A percentile compares a stretch with the other conserved stretches of the same genome.
These are phyloP conservation scores for Harpegnathos saltator DNA, from an alignment of 1,140 invertebrate species.

Conservation along the genomic window DNA sequence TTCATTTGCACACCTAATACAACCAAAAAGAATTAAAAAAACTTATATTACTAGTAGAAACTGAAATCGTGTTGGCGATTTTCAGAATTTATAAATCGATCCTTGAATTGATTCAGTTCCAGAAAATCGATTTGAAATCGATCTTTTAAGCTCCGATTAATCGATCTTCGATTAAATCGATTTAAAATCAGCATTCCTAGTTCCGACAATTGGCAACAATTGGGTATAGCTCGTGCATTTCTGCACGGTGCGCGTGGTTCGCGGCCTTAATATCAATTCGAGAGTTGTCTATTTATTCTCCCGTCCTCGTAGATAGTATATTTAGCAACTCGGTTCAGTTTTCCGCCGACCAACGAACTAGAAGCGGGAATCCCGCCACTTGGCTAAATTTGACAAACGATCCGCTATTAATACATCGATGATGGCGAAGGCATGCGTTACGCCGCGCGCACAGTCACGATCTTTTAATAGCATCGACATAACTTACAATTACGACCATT, in stretches of 20 bases:
- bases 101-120: no score
- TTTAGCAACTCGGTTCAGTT: conserved; percentile 35
- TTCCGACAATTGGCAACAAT: neutral
- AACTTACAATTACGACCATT: neutral
- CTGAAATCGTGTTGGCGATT: no score
- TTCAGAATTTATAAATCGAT: no score
- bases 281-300: conserved; percentile 40
- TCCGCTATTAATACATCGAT: conserved; percentile 33
- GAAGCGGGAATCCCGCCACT: conserved; percentile 39
- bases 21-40: no score
- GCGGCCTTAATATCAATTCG: conserved; percentile 18
- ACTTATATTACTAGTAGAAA: no score
- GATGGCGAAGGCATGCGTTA: conserved; percentile 18
- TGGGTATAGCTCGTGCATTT: neutral
- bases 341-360: conserved; percentile 37
- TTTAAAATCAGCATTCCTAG: no score
- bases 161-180: no score
- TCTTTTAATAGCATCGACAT: conserved; percentile 7
- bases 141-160: no score
- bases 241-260: neutral
- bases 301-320: conserved; percentile 17
- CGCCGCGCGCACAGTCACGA: neutral
- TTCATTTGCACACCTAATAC: no score
- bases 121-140: no score
- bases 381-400: conserved; percentile 49